Conservation (phyloP, 2,888 invertebrate genomes). For the Antitype chi region DNA sequence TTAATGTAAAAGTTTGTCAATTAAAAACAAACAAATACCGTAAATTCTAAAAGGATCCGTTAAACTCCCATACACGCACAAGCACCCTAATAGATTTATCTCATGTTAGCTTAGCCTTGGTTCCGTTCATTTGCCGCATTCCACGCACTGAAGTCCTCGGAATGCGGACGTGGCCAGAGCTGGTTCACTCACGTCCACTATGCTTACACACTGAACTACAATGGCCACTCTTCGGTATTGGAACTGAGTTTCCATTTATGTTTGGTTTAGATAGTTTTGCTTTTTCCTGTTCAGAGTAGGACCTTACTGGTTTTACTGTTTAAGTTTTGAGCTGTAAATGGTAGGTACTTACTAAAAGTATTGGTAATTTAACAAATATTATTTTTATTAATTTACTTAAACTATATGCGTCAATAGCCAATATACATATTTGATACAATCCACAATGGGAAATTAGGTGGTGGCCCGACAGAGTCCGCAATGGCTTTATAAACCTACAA, state of each 20-base stretch:
- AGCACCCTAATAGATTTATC: conserved; percentile 43
- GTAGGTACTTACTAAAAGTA: background rate
- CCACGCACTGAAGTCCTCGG: conserved; percentile 22
- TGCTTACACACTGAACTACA: conserved; percentile 3
- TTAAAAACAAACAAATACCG: background rate
- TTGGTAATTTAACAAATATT: background rate
- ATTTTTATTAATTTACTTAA: background rate
- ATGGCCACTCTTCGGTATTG: conserved; percentile 30
- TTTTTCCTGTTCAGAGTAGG: background rate
- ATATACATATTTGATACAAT: background rate
- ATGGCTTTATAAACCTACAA: too few species aligned
- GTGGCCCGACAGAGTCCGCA: too few species aligned
- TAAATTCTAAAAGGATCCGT: background rate
- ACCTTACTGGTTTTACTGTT: background rate
- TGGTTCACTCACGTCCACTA: conserved; percentile 2
- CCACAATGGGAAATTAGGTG: too few species aligned
- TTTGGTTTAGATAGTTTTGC: background rate
- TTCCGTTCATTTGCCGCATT: conserved; percentile 41
- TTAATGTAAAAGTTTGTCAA: too few species aligned
- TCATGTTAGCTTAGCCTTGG: conserved; percentile 15
- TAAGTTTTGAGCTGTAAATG: conserved; percentile 5
- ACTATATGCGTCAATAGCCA: background rate
- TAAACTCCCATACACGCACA: background rate
- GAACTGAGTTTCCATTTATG: conserved; percentile 3
- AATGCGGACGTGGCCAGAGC: conserved; percentile 27